Conservation (phyloP, 2,113 vertebrate species). For the Takifugu bimaculatus region DNA sequence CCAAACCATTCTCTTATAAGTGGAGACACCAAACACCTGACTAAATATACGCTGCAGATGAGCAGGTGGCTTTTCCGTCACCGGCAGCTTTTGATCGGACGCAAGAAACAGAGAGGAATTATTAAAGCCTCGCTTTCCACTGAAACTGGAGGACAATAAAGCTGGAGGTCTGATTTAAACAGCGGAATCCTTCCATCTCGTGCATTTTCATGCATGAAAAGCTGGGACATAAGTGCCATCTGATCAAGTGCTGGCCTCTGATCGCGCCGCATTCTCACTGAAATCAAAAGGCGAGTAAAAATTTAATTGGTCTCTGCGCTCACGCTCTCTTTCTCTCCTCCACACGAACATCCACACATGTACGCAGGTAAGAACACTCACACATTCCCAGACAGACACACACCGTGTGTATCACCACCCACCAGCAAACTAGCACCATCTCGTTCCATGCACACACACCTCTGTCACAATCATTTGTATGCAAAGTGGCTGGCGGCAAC, state of each 20-base stretch:
- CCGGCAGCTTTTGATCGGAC: neutral
- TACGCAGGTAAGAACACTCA: neutral
- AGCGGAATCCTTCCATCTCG: conserved; percentile 9
- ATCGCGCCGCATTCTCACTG: conserved; percentile 29
- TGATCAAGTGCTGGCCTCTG: conserved; percentile 40
- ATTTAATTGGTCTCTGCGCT: conserved; percentile 58
- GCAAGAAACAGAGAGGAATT: conserved; percentile 2
- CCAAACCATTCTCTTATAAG: conserved; percentile 5
- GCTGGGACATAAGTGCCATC: conserved; percentile 34
- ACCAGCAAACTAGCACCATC: conserved; percentile 58
- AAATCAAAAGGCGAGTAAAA: conserved; percentile 51
- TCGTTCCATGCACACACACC: conserved; percentile 51
- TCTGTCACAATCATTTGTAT: conserved; percentile 63
- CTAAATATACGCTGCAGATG: conserved; percentile 21
- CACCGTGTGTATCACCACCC: conserved; percentile 50
- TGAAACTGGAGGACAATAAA: neutral
- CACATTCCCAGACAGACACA: conserved; percentile 4
- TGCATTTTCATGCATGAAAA: conserved; percentile 31
- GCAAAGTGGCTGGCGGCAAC: conserved; percentile 54
- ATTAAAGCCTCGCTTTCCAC: conserved; percentile 4
- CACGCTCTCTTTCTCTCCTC: conserved; percentile 25
- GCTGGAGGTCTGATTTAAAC: neutral
- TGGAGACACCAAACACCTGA: conserved; percentile 10
- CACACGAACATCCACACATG: conserved; percentile 7
- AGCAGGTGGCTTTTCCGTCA: conserved; percentile 14